These are phyloP conservation scores for Tringa solitaria DNA, from an alignment of 2,113 vertebrate species.

Conservation along the genomic window DNA sequence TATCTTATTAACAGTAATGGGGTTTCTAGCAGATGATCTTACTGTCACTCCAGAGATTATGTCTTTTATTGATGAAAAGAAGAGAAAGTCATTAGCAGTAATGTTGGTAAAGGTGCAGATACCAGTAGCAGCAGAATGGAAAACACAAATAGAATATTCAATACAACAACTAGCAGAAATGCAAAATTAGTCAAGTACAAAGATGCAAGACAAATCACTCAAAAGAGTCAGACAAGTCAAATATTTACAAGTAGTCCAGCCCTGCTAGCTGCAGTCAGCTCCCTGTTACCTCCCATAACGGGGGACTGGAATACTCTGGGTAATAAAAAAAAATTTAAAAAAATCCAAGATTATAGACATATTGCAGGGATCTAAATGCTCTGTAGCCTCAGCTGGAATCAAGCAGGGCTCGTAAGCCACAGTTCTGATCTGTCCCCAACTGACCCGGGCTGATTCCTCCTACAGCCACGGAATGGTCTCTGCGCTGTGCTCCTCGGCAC, in stretches of 20 bases:
- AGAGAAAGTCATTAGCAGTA: constrained; percentile 36
- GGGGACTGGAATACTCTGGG: neutral
- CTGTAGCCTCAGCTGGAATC: neutral
- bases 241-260: neutral
- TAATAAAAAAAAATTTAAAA: neutral
- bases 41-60: neutral
- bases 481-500: accelerated
- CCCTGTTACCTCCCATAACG: neutral
- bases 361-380: neutral
- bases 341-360: neutral
- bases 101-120: neutral
- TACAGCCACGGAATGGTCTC: accelerated
- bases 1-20: constrained; percentile 18
- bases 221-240: neutral
- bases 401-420: neutral
- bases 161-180: neutral
- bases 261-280: neutral
- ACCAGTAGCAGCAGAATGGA: neutral
- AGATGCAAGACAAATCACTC: neutral
- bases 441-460: neutral
- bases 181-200: neutral
- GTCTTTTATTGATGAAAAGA: constrained; percentile 45
- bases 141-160: constrained; percentile 50
- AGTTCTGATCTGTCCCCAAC: neutral
- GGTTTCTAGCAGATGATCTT: constrained; percentile 19